Evolutionary conservation across 1,140 invertebrate genomes (phyloP), one percentile per base, ranked within the genome.

Genomic region (Drosophila santomea): DNA sequence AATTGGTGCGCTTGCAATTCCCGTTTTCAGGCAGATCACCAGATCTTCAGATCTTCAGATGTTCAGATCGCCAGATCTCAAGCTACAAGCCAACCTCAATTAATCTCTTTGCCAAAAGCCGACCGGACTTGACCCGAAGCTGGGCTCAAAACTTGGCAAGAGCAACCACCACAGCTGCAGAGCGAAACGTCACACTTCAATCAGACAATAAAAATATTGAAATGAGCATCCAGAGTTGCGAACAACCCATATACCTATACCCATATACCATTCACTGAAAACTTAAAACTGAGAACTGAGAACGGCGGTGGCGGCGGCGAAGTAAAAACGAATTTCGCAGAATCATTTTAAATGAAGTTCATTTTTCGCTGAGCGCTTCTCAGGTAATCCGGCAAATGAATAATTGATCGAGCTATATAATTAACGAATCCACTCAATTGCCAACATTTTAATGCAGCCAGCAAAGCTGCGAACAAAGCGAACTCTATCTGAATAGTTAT

Each of bases 181-280:
- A 36, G 41, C 56, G 69, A 57, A 66, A 86, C 82, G 75, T 88
- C 82, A 86, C 83, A 86, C 82, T 86, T 86, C 82, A 88, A 86
- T 86, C 82, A 86, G 75, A 88, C 83, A 88, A 86, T 88, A 86
- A 86, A 73, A 88, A 86, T 86, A 86, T 86, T 88, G 67, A 88
- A 88, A 86, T 88, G 75, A 88, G 83, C 39, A 43, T 14, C 14
- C 43, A 32, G 39, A 12, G 38, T 14, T 32, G 32, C 3, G 7
- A 7, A 8, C 32, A 32, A 10, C 32, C 32, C 32, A 32, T 32
- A 7, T n/a, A n/a, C n/a, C n/a, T n/a, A n/a, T n/a, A 10, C 32
- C 32, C 32, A 32, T 7, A 32, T 32, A 8, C 1, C 28, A 50
- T 44, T 25, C 57, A 54, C 47, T 15, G 67, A 62, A 36, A n/a